Conservation (phyloP, 1,140 invertebrate genomes). For the Drosophila rhopaloa region DNA sequence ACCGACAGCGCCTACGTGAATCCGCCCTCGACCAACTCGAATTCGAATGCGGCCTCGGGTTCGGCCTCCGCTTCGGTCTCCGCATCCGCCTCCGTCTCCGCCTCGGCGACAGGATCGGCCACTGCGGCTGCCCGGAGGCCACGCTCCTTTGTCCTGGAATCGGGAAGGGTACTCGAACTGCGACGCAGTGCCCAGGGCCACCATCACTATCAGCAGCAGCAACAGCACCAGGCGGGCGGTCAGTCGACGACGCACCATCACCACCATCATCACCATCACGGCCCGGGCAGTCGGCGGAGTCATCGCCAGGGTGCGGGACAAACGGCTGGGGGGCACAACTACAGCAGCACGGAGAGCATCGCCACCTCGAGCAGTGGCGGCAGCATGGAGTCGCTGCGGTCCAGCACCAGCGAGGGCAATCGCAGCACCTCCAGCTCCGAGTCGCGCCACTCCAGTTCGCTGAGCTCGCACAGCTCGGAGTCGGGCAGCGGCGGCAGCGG, state of each 20-base stretch:
- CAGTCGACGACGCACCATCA: conserved; percentile 89
- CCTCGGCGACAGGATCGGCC: conserved; percentile 4
- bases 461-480: conserved; percentile 93
- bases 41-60: conserved; percentile 52
- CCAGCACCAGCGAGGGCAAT: conserved; percentile 93
- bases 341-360: conserved; percentile 94
- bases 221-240: conserved; percentile 21
- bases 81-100: conserved; percentile 4
- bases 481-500: conserved; percentile 86
- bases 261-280: conserved; percentile 69
- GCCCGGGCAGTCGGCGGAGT: conserved; percentile 10
- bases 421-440: conserved; percentile 92
- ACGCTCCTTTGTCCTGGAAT: conserved; percentile 82
- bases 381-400: conserved; percentile 92
- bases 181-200: conserved; percentile 79
- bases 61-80: conserved; percentile 32
- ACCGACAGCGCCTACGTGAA: conserved; percentile 84
- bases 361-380: conserved; percentile 93
- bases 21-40: conserved; percentile 77
- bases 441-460: conserved; percentile 90
- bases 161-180: conserved; percentile 84
- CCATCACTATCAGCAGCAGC: conserved; percentile 23
- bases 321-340: conserved; percentile 86
- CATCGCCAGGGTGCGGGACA: conserved; percentile 66
- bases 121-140: conserved; percentile 11